A percentile compares a stretch with the other conserved stretches of the same genome.
Evolutionary conservation across 2,888 invertebrate species (phyloP).

Genomic region (Nephrotoma guestfalica): DNA sequence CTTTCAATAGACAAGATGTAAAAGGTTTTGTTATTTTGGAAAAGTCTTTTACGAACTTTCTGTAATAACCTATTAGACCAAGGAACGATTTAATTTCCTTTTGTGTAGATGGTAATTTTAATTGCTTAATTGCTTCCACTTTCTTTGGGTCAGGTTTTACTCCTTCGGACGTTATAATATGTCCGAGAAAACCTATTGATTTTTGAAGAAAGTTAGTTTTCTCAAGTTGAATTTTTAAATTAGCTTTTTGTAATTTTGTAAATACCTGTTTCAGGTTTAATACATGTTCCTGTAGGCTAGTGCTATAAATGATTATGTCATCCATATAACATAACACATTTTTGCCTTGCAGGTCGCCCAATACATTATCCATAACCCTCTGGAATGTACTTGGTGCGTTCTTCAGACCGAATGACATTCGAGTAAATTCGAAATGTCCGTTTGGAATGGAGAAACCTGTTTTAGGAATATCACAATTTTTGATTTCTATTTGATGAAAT

Average conservation of each 20-base stretch:
- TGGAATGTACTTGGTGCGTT: not conserved
- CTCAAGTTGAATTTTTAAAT: not conserved
- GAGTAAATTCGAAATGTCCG: not conserved
- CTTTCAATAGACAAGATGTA: not conserved
- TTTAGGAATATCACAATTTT: constrained; percentile 11
- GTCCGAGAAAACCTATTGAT: not conserved
- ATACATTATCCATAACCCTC: not conserved
- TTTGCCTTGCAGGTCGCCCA: constrained; percentile 11
- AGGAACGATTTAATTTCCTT: constrained; percentile 17
- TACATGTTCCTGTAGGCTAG: constrained; percentile 18
- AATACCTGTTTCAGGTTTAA: constrained; percentile 12
- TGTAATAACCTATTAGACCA: not conserved
- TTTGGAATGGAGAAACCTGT: not conserved
- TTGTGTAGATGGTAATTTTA: constrained; percentile 14
- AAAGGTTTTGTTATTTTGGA: constrained; percentile 6
- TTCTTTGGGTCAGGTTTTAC: constrained; percentile 19
- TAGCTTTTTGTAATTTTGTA: not conserved
- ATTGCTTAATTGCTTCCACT: constrained; percentile 15
- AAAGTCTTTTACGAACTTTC: constrained; percentile 7
- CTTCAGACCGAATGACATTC: not conserved
- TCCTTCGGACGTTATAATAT: constrained; percentile 16
- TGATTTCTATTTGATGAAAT: constrained; percentile 5
- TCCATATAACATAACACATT: constrained; percentile 16
- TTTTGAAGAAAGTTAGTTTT: not conserved
- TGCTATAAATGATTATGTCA: constrained; percentile 18